Base-by-base conservation (phyloP, 1,140 invertebrate genomes). In the Zaprionus vittiger region DNA sequence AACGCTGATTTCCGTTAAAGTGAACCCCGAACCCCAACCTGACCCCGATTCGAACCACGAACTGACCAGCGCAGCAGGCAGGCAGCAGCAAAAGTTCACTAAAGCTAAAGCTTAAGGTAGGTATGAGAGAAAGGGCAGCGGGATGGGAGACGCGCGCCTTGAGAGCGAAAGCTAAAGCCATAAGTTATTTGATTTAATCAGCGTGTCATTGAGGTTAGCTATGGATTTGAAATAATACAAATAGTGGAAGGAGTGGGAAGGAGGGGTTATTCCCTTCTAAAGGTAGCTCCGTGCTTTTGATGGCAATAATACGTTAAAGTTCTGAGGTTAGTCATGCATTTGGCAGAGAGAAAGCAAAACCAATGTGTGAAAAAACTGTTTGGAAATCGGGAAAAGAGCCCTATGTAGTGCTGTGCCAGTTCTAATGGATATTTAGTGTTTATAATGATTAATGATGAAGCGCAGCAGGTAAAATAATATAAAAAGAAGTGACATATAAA, bases 161-260 rank as follows among this genome's bases (percentile, higher is more conserved):
- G 56, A 72, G 59, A 34, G 56, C 56, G 4, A 61, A 54, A 72
- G 61, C 73, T 74, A 73, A 84, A 84, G 79, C 84, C 72, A 89
- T 89, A 89, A 89, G 84, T 90, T 89, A 90, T 89, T 89, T 90
- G 81, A 89, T 89, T 89, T 90, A 84, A 89, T 89, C 84, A 89
- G 81, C 81, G 85, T 84, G 81, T 83, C 84, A 73, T 80, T 84
- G 85, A 44, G 81, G 67, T 76, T 89, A 81, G 71, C 66, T 52
- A 63, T 67, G 57, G 79, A 76, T 87, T 82, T 75, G 37, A 79
- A 79, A 76, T 80, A 76, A 81, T 79, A 71, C 71, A 73, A 70
- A 47, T 4, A 47, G 14, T 38, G 4, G 4, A 14, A 5, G 41
- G 7, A 7, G 4, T 4, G 14, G 14, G 2, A 1, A 7, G 7